Base-by-base conservation (phyloP, 2,888 invertebrate species). In the Pharmacophagus antenor region DNA sequence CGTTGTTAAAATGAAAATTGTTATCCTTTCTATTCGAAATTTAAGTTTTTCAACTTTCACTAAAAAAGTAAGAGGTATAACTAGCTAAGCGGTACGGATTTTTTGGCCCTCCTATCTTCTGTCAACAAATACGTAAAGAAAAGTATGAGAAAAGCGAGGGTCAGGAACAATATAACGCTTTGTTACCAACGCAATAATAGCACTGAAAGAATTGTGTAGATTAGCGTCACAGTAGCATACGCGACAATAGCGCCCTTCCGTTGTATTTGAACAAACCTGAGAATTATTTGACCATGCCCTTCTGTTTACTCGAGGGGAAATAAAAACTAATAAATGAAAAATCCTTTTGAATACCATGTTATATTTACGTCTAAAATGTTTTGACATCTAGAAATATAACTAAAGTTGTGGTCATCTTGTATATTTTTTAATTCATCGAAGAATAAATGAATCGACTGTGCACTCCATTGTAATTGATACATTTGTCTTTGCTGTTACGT, bases 151-250 rank as follows among this genome's bases (percentile, higher is more conserved):
- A 55, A 37, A 55, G 55, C 55, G 50, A 50, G 55, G 60, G 46
- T 55, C 63, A 61, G 67, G 69, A 67, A 81, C 80, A 83, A 79
- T 78, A 72, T 73, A 70, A 68, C 69, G 71, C 79, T 80, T 82
- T 82, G 82, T 83, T 79, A 77, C 78, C 76, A 73, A 71, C 70
- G 73, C 71, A 79, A 80, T 82, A 82, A 82, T 80, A 74, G 76
- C 73, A 63, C 62, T 65, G 66, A 69, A 72, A 76, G 74, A 76
- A 72, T 73, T 73, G 71, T 73, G 75, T 73, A 75, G 75, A 77
- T 81, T 80, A 80, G 75, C 73, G 70, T 69, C 72, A 74, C 66
- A 68, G 70, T 69, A 71, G 72, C 69, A 69, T 68, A 70, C 68
- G 68, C 65, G 70, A 82, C 82, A 82, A 83, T 76, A 62, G 76